phyloP scores from a whole-genome alignment of 2,888 invertebrate species.

The Drosophila mimetica region DNA sequence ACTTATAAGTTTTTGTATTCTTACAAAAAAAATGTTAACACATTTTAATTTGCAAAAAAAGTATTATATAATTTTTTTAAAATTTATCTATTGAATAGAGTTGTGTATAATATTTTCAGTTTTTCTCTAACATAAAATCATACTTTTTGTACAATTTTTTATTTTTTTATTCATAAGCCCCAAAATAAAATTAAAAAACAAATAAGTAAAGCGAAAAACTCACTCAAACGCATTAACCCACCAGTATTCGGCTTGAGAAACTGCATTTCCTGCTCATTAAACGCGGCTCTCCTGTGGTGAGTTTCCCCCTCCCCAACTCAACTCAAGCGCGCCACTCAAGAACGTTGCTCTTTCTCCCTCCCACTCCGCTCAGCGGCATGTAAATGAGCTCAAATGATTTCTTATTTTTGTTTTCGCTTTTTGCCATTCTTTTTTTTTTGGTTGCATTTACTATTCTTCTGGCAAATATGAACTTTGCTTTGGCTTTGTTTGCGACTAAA shows the following conservation, averaged over 20 bases:
- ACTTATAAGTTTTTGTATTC: no score
- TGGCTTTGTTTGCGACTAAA: constrained; percentile 32
- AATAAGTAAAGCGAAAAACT: constrained; percentile 21
- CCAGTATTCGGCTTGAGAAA: constrained; percentile 51
- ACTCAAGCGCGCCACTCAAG: constrained; percentile 50
- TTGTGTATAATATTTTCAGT: no score
- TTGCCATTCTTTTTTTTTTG: constrained; percentile 8
- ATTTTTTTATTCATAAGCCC: no score
- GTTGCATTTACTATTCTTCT: constrained; percentile 8
- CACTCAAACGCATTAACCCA: constrained; percentile 59
- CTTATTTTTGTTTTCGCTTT: constrained; percentile 15
- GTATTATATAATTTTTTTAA: no score
- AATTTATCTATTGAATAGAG: no score
- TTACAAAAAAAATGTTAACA: no score
- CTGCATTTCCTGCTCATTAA: constrained; percentile 78
- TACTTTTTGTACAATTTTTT: no score
- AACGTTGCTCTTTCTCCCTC: constrained; percentile 49
- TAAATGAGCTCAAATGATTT: constrained; percentile 61
- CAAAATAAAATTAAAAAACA: neutral
- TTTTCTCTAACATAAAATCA: no score
- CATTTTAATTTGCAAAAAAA: no score
- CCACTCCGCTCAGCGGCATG: constrained; percentile 36
- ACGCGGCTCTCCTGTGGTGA: constrained; percentile 58
- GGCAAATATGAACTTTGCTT: constrained; percentile 42
- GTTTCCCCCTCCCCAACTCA: constrained; percentile 37